These are phyloP conservation scores for Dissostichus mawsoni DNA, from an alignment of 2,113 vertebrate species.

Conservation along the genomic window DNA sequence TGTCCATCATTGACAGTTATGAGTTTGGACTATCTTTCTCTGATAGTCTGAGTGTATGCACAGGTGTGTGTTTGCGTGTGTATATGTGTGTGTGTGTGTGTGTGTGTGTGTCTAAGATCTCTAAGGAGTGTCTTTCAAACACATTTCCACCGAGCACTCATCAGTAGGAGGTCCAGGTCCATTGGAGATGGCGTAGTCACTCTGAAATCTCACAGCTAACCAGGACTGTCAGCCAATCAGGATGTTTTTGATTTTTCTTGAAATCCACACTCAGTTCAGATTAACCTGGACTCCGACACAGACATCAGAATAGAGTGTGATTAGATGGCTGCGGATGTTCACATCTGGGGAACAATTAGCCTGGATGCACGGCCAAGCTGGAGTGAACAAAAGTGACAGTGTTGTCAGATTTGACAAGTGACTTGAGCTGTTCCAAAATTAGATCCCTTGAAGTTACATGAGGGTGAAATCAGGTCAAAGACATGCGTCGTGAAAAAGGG, in stretches of 20 bases:
- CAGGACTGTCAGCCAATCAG: constrained; percentile 85
- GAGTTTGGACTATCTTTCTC: constrained; percentile 74
- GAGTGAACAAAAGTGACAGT: constrained; percentile 67
- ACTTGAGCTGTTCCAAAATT: constrained; percentile 77
- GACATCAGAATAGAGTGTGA: constrained; percentile 76
- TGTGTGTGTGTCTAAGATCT: constrained; percentile 73
- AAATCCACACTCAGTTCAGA: constrained; percentile 83
- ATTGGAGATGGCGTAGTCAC: constrained; percentile 80
- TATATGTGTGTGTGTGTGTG: constrained; percentile 30
- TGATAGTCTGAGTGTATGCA: constrained; percentile 51
- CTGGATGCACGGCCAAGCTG: constrained; percentile 63
- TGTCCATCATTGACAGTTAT: constrained; percentile 82
- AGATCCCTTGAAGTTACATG: constrained; percentile 63
- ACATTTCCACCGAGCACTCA: constrained; percentile 79
- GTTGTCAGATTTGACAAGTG: constrained; percentile 71
- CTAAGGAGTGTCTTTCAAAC: constrained; percentile 81
- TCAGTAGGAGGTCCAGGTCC: constrained; percentile 84
- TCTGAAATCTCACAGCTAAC: constrained; percentile 79
- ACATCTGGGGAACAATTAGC: constrained; percentile 84
- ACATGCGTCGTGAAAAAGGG: constrained; percentile 46
- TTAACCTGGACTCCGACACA: constrained; percentile 85
- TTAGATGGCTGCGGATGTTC: constrained; percentile 76
- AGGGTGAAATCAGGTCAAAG: constrained; percentile 62
- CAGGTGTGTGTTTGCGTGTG: constrained; percentile 32
- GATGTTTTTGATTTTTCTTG: constrained; percentile 83